Evolutionary conservation across 2,888 invertebrate species (phyloP).

Genomic region (Latheticus oryzae): DNA sequence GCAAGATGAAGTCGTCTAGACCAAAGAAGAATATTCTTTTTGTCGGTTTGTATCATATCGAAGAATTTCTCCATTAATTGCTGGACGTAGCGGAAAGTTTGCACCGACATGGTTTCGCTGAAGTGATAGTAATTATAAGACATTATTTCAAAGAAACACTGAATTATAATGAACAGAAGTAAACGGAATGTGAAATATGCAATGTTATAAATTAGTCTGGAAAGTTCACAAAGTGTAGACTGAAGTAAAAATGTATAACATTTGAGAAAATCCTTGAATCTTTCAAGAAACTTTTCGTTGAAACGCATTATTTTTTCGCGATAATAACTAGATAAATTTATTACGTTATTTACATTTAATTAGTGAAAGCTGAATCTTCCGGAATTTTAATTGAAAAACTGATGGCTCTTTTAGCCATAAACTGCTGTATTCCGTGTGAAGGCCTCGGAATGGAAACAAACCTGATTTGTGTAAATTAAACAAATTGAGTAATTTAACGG

Average conservation of each 20-base stretch:
- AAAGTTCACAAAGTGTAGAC: neutral
- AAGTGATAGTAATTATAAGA: too few relatives aligned
- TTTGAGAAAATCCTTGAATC: neutral
- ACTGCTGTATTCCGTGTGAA: slow-evolving; percentile 12
- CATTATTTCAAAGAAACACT: neutral
- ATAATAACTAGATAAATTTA: too few relatives aligned
- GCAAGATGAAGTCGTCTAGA: slow-evolving; percentile 87
- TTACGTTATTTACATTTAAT: too few relatives aligned
- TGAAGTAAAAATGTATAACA: neutral
- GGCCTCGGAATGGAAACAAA: slow-evolving; percentile 17
- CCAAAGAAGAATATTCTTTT: slow-evolving; percentile 86
- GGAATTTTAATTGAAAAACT: slow-evolving; percentile 16
- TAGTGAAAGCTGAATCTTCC: too few relatives aligned
- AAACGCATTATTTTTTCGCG: too few relatives aligned
- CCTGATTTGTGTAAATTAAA: slow-evolving; percentile 34
- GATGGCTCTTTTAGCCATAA: slow-evolving; percentile 11
- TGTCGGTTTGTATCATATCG: slow-evolving; percentile 87
- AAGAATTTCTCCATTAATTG: slow-evolving; percentile 88
- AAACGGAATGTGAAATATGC: too few relatives aligned
- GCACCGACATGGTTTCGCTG: slow-evolving; percentile 93
- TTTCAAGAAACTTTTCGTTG: too few relatives aligned
- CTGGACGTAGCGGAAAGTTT: slow-evolving; percentile 94
- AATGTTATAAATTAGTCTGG: too few relatives aligned
- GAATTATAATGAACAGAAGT: neutral
- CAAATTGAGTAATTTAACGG: slow-evolving; percentile 35